Percentiles rank a stretch among this genome's conserved stretches.
Conservation (phyloP, 2,888 invertebrate species). For the Caenorhabditis macrosperma region DNA sequence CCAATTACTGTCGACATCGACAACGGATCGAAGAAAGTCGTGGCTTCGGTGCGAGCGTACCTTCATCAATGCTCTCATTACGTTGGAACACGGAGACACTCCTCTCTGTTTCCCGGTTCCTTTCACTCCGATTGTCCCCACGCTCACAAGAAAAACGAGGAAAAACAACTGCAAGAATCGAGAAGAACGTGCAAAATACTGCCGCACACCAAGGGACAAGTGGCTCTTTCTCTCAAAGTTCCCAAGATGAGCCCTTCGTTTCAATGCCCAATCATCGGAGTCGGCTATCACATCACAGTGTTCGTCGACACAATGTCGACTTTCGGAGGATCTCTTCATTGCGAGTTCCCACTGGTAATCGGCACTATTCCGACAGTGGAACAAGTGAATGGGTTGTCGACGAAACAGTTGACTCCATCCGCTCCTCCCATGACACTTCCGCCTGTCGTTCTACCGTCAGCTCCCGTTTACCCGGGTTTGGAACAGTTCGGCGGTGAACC, state of each 20-base stretch:
- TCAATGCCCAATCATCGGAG: constrained; percentile 46
- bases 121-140: not conserved
- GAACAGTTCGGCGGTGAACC: not conserved
- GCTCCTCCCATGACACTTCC: not conserved
- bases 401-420: not conserved
- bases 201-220: not conserved
- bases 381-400: not conserved
- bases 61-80: constrained; percentile 17
- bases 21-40: constrained; percentile 6
- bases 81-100: not conserved
- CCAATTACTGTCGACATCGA: constrained; percentile 17
- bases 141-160: not conserved
- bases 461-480: not conserved
- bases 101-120: not conserved
- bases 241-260: not conserved
- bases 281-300: constrained; percentile 6
- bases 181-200: not conserved
- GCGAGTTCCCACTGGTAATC: not conserved
- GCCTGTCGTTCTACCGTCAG: not conserved
- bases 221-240: not conserved
- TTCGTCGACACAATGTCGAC: not conserved
- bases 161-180: not conserved
- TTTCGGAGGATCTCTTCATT: not conserved
- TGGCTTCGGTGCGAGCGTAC: not conserved
- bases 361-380: not conserved